These are phyloP conservation scores for Lordiphosa clarofinis DNA, from an alignment of 1,140 invertebrate genomes.

Conservation along the genomic window DNA sequence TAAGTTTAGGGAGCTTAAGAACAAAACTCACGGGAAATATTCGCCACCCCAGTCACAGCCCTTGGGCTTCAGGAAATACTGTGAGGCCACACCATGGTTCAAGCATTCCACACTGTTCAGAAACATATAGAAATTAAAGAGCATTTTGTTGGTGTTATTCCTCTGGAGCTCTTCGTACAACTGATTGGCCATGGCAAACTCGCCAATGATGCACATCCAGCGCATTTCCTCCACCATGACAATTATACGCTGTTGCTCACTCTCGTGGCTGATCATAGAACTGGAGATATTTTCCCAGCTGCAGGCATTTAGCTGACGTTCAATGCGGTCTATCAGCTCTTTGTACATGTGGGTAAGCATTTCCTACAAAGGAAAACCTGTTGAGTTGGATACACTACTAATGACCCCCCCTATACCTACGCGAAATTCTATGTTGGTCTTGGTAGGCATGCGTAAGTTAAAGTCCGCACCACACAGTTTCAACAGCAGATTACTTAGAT, in stretches of 20 bases:
- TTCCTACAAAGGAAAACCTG: constrained; percentile 18
- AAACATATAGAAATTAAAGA: constrained; percentile 36
- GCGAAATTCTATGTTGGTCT: constrained; percentile 54
- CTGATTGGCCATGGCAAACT: constrained; percentile 35
- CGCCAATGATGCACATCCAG: constrained; percentile 21
- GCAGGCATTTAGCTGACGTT: constrained; percentile 14
- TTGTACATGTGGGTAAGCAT: constrained; percentile 64
- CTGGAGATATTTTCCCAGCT: constrained; percentile 15
- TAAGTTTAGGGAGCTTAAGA: too few relatives aligned
- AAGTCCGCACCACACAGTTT: constrained; percentile 57
- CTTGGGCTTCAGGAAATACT: constrained; percentile 5
- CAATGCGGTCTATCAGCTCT: constrained; percentile 51
- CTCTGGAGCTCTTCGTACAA: constrained; percentile 33
- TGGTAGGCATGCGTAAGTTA: constrained; percentile 55
- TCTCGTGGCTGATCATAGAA: constrained; percentile 4
- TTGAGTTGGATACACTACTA: background rate
- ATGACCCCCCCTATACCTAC: constrained; percentile 22
- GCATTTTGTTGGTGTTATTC: constrained; percentile 10
- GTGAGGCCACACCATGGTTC: constrained; percentile 28
- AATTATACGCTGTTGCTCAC: constrained; percentile 4
- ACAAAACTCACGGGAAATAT: constrained; percentile 54
- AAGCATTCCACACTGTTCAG: constrained; percentile 42
- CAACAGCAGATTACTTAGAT: constrained; percentile 44
- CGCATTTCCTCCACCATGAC: constrained; percentile 41
- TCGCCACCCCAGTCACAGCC: constrained; percentile 29